phyloP scores from a whole-genome alignment of 2,888 invertebrate species.

The Hymenopus coronatus region DNA sequence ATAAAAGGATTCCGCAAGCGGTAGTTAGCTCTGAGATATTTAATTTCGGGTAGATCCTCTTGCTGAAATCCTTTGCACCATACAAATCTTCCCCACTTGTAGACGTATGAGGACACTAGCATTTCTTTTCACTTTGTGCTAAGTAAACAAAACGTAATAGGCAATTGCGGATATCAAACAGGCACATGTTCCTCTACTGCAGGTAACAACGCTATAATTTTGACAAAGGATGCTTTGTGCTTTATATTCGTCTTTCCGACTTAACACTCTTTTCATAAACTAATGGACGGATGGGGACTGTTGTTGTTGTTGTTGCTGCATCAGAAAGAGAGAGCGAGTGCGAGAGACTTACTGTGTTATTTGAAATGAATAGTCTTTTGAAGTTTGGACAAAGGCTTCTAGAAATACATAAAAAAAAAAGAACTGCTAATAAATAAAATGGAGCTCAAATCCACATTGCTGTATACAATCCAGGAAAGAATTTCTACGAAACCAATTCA shows the following conservation, averaged over 20 bases:
- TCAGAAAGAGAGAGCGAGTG: neutral
- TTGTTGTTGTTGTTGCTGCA: neutral
- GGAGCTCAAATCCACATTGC: neutral
- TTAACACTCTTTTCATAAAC: slow-evolving; percentile 21
- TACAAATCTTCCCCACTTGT: neutral
- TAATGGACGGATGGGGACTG: slow-evolving; percentile 13
- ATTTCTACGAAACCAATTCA: neutral
- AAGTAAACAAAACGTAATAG: neutral
- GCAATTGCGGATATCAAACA: neutral
- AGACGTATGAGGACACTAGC: neutral
- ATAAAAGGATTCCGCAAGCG: too few species aligned
- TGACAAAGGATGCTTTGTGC: neutral
- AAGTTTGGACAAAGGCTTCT: neutral
- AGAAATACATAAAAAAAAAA: slow-evolving; percentile 9
- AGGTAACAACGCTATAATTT: neutral
- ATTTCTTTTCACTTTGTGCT: neutral
- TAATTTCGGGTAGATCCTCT: neutral
- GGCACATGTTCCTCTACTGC: neutral
- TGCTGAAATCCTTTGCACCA: neutral
- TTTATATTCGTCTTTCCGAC: neutral
- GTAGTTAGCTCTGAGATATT: neutral
- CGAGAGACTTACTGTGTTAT: slow-evolving; percentile 2
- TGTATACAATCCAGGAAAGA: neutral
- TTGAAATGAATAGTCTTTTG: slow-evolving; percentile 11
- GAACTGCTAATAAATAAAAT: slow-evolving; percentile 15